These are phyloP conservation scores for Hydrolagus affinis DNA, from an alignment of 2,113 vertebrate genomes.

Conservation along the genomic window DNA sequence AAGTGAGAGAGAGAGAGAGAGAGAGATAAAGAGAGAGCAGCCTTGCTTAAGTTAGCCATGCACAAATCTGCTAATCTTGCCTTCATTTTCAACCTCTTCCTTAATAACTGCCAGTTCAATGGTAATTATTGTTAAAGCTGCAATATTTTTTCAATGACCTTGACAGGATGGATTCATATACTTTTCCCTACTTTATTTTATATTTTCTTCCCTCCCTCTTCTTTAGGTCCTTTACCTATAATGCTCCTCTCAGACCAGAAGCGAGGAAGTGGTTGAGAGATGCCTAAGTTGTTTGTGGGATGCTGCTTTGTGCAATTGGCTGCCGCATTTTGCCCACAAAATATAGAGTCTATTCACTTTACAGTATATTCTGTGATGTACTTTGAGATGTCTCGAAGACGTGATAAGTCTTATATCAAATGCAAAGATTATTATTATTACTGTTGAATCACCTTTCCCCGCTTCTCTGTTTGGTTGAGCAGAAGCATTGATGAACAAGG, in stretches of 20 bases:
- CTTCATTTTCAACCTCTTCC: slow-evolving; percentile 74
- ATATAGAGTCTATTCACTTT: no score
- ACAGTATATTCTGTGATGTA: no score
- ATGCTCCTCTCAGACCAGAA: background rate
- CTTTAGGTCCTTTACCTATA: background rate
- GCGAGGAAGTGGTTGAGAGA: background rate
- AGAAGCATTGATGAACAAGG: no score
- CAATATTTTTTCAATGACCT: background rate
- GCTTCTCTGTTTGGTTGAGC: no score
- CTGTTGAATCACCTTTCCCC: no score
- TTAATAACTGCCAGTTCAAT: slow-evolving; percentile 22
- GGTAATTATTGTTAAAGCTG: slow-evolving; percentile 28
- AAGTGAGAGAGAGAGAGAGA: slow-evolving; percentile 34
- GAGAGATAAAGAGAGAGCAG: slow-evolving; percentile 47
- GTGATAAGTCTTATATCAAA: no score
- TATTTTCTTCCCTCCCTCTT: background rate
- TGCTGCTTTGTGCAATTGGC: no score
- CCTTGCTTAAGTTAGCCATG: slow-evolving; percentile 55
- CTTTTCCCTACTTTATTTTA: background rate
- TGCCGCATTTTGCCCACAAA: no score
- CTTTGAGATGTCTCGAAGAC: no score
- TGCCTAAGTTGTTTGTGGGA: no score
- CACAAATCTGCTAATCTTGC: slow-evolving; percentile 53
- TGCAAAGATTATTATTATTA: no score
- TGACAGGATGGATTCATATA: background rate